A percentile compares a stretch with the other conserved stretches of the same genome.
These are phyloP conservation scores for Pseudochromis fuscus DNA, from an alignment of 2,797 vertebrate genomes.

Conservation along the genomic window DNA sequence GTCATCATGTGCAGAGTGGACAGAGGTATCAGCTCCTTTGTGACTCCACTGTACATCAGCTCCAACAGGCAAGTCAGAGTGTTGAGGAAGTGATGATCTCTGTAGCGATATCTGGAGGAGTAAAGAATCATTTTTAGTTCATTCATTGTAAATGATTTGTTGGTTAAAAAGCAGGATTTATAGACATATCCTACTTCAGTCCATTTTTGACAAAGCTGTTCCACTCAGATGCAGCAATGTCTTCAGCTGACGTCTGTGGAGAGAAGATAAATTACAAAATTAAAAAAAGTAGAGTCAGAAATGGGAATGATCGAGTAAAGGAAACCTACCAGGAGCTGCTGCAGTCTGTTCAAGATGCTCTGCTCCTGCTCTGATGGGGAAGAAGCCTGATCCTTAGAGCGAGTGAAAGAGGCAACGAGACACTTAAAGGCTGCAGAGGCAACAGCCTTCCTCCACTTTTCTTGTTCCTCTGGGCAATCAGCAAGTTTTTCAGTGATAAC, in stretches of 20 bases:
- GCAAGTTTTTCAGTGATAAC: constrained; percentile 83
- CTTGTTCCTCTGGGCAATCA: constrained; percentile 72
- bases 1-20: constrained; percentile 91
- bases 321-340: constrained; percentile 84
- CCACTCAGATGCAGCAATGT: constrained; percentile 88
- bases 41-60: constrained; percentile 78
- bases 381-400: constrained; percentile 73
- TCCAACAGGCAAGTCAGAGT: constrained; percentile 80
- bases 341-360: constrained; percentile 84
- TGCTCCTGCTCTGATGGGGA: constrained; percentile 80
- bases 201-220: constrained; percentile 91
- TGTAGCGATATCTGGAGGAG: constrained; percentile 88
- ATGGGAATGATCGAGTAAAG: too few species aligned
- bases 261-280: constrained; percentile 7
- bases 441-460: constrained; percentile 86
- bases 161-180: neutral
- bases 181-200: constrained; percentile 88
- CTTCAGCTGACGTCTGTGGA: constrained; percentile 78
- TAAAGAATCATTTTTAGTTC: neutral
- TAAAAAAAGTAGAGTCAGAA: neutral
- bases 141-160: neutral
- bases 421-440: constrained; percentile 85
- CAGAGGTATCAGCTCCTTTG: constrained; percentile 82
- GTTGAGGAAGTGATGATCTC: constrained; percentile 85
- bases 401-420: constrained; percentile 82